Evolutionary conservation across 2,113 vertebrate genomes (phyloP).

Genomic region (Conger conger): DNA sequence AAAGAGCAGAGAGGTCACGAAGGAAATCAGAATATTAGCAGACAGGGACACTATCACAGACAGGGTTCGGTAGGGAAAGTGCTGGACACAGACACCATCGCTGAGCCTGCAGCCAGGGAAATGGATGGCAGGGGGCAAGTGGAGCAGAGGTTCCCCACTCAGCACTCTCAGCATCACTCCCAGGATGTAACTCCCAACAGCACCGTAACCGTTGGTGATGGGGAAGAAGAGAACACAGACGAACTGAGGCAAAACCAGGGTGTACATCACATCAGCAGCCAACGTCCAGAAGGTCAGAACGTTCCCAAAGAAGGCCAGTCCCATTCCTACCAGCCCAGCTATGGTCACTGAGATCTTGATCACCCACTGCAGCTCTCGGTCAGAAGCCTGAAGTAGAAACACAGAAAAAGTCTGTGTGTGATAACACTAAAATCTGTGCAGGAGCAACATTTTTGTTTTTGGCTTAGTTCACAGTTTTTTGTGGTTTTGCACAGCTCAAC

Average conservation of each 20-base stretch:
- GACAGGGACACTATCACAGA: slow-evolving; percentile 61
- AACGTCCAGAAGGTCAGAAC: slow-evolving; percentile 79
- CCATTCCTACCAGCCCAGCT: too few relatives aligned
- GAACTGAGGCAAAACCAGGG: slow-evolving; percentile 79
- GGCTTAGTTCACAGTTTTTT: background rate
- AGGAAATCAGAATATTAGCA: slow-evolving; percentile 58
- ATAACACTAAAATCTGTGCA: too few relatives aligned
- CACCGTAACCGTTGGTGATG: slow-evolving; percentile 70
- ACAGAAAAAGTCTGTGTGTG: background rate
- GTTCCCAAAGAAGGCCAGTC: slow-evolving; percentile 68
- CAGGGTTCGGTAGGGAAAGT: slow-evolving; percentile 71
- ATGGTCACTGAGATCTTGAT: too few relatives aligned
- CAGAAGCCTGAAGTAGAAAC: too few relatives aligned
- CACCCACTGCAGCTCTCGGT: too few relatives aligned
- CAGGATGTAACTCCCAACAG: slow-evolving; percentile 62
- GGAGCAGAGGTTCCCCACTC: too few relatives aligned
- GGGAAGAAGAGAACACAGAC: slow-evolving; percentile 67
- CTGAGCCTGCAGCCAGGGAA: slow-evolving; percentile 65
- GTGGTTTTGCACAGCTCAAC: background rate
- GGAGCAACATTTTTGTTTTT: background rate
- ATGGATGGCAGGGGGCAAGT: too few relatives aligned
- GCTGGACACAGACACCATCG: slow-evolving; percentile 58
- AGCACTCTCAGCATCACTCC: too few relatives aligned
- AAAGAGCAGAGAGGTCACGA: slow-evolving; percentile 60
- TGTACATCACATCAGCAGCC: slow-evolving; percentile 75